phyloP scores from a whole-genome alignment of 2,888 invertebrate species.

The Cheiracanthium punctorium region DNA sequence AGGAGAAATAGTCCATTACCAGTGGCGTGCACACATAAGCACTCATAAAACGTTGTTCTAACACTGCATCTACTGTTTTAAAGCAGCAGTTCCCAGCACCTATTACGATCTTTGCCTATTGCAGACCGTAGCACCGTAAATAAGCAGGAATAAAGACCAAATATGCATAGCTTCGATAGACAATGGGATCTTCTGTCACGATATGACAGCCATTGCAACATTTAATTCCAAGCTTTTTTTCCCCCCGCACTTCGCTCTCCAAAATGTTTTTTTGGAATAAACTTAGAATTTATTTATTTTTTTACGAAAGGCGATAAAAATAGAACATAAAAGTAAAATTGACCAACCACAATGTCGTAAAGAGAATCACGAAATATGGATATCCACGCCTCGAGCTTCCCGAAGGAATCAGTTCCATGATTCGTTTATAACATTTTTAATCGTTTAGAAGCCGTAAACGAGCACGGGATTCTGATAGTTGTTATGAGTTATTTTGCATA shows the following conservation, averaged over 20 bases:
- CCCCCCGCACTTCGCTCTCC: slow-evolving; percentile 42
- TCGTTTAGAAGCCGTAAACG: slow-evolving; percentile 33
- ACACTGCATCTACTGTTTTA: slow-evolving; percentile 42
- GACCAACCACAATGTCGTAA: slow-evolving; percentile 44
- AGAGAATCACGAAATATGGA: slow-evolving; percentile 40
- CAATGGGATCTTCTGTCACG: slow-evolving; percentile 62
- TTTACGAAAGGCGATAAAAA: slow-evolving; percentile 57
- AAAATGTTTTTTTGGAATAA: slow-evolving; percentile 53
- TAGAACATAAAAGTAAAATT: slow-evolving; percentile 47
- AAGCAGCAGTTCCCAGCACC: slow-evolving; percentile 46
- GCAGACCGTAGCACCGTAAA: slow-evolving; percentile 61
- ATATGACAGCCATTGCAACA: slow-evolving; percentile 57
- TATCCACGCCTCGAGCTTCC: slow-evolving; percentile 12
- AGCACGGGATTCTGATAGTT: too few species aligned
- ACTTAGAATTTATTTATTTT: slow-evolving; percentile 48
- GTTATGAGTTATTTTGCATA: too few species aligned
- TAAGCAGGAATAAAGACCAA: slow-evolving; percentile 53
- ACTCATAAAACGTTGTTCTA: slow-evolving; percentile 47
- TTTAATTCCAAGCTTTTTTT: slow-evolving; percentile 57
- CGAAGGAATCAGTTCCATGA: slow-evolving; percentile 36
- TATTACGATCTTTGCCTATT: slow-evolving; percentile 41
- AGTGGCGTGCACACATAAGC: slow-evolving; percentile 42
- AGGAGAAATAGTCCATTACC: slow-evolving; percentile 45
- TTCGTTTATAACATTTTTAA: slow-evolving; percentile 51
- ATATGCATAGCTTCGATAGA: slow-evolving; percentile 62